phyloP scores from a whole-genome alignment of 2,797 vertebrate genomes.

The Propithecus perrieri region DNA sequence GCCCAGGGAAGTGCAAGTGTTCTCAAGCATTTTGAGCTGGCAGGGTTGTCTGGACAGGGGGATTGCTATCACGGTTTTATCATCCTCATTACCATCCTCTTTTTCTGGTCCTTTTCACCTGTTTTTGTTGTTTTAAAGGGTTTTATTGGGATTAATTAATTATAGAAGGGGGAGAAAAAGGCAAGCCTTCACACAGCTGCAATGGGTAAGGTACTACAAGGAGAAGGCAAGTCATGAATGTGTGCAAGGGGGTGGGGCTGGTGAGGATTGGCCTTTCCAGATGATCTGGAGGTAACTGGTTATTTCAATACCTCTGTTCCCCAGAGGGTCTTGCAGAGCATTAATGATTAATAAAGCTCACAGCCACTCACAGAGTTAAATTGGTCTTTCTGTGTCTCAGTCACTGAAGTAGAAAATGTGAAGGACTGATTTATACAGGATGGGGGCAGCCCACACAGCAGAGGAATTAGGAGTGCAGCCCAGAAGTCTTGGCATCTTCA shows the following conservation, averaged over 20 bases:
- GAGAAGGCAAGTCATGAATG: not conserved
- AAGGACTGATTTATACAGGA: not conserved
- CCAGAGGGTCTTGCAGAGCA: not conserved
- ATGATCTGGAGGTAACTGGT: not conserved
- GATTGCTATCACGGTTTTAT: not conserved
- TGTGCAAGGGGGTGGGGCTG: fast-evolving
- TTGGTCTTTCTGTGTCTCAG: not conserved
- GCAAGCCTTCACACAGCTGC: not conserved
- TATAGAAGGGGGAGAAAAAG: not conserved
- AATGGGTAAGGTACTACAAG: not conserved
- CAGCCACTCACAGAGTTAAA: not conserved
- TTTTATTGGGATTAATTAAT: conserved; percentile 4
- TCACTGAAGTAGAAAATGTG: not conserved
- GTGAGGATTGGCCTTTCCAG: not conserved
- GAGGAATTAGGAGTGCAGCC: not conserved
- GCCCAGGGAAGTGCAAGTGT: not conserved
- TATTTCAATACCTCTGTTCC: not conserved
- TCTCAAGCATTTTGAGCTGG: not conserved
- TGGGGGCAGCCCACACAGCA: not conserved
- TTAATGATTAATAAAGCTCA: conserved; percentile 38
- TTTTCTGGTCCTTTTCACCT: not conserved
- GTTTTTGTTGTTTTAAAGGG: not conserved
- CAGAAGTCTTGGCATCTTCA: not conserved
- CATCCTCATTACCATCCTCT: not conserved
- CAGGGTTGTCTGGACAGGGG: not conserved